These are phyloP conservation scores for Acinonyx jubatus DNA, from an alignment of 2,113 vertebrate species.

Conservation along the genomic window DNA sequence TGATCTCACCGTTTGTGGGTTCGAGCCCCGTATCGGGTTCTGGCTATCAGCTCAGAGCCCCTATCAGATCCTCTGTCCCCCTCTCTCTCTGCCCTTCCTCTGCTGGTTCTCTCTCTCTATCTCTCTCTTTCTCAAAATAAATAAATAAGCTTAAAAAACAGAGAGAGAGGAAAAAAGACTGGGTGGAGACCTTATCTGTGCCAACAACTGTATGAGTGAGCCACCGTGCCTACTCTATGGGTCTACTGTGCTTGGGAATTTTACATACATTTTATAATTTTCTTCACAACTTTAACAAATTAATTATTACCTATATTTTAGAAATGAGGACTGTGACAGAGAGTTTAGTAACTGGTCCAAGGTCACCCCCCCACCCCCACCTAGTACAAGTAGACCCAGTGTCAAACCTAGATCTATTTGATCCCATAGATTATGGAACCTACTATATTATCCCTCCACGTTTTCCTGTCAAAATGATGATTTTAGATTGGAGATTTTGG, in stretches of 20 bases:
- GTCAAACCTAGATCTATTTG: background rate
- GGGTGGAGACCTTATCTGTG: background rate
- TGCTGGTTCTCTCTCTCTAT: too few species aligned
- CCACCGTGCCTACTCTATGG: background rate
- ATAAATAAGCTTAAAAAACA: too few species aligned
- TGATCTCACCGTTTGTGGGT: too few species aligned
- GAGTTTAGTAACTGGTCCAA: background rate
- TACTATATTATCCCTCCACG: background rate
- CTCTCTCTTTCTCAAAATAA: too few species aligned
- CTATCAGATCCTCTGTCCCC: too few species aligned
- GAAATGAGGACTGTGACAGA: background rate
- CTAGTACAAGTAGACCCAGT: background rate
- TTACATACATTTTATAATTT: background rate
- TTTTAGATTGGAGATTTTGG: background rate
- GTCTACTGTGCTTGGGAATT: background rate
- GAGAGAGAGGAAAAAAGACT: background rate
- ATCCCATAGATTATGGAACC: background rate
- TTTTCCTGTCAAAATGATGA: background rate
- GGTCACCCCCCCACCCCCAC: background rate
- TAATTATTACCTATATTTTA: background rate
- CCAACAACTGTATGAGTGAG: background rate
- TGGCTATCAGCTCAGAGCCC: too few species aligned
- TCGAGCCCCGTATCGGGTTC: too few species aligned
- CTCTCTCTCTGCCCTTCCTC: too few species aligned
- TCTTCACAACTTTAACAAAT: background rate